phyloP scores from a whole-genome alignment of 2,797 vertebrate genomes.

The Paguma larvata region DNA sequence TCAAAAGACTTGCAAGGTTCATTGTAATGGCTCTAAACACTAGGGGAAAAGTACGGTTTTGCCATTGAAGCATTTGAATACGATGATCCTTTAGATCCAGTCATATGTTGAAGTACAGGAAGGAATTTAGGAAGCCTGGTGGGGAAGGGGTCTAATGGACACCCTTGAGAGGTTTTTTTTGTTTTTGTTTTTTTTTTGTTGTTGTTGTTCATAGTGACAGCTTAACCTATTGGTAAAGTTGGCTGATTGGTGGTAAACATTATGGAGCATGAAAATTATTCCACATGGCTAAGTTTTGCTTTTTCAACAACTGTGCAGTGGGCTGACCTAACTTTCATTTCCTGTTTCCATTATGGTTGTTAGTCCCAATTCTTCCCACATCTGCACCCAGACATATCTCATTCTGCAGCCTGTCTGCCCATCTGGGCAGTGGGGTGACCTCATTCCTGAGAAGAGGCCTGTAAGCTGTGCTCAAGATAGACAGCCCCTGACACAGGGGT shows the following conservation, averaged over 20 bases:
- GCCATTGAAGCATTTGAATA: not conserved
- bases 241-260: constrained; percentile 64
- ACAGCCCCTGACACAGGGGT: constrained; percentile 1
- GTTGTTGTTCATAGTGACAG: not conserved
- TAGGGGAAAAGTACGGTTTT: not conserved
- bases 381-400: constrained; percentile 71
- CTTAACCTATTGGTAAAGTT: constrained; percentile 47
- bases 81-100: not conserved
- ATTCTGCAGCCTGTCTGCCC: constrained; percentile 39
- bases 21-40: not conserved
- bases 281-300: constrained; percentile 66
- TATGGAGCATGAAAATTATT: constrained; percentile 64
- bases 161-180: not conserved
- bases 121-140: constrained; percentile 14
- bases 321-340: constrained; percentile 74
- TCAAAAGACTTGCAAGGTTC: not conserved
- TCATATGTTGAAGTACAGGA: not conserved
- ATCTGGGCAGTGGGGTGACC: constrained; percentile 61
- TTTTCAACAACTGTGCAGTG: constrained; percentile 66
- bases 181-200: not conserved
- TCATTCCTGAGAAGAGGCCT: constrained; percentile 64
- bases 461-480: constrained; percentile 54
- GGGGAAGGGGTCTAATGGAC: not conserved
- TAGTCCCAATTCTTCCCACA: constrained; percentile 66
- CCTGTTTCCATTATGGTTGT: constrained; percentile 75